phyloP scores from a whole-genome alignment of 1,140 invertebrate genomes.

The Pteromalus puparum region DNA sequence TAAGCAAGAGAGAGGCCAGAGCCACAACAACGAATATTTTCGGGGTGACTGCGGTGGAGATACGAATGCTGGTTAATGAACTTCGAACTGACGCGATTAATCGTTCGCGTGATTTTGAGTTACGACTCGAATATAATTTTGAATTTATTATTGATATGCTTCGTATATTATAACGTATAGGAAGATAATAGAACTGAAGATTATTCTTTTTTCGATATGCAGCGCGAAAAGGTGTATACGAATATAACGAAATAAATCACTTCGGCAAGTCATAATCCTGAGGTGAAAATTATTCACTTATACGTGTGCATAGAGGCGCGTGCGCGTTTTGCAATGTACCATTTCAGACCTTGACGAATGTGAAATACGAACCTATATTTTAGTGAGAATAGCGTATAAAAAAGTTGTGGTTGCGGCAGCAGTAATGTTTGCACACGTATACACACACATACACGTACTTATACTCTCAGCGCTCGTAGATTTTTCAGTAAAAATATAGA shows the following conservation, averaged over 20 bases:
- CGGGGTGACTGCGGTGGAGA: not conserved
- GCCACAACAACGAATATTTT: not conserved
- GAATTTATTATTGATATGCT: too few species aligned
- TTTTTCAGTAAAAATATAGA: constrained; percentile 37
- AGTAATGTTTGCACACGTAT: constrained; percentile 27
- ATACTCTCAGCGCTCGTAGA: not conserved
- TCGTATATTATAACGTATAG: too few species aligned
- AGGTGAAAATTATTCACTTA: constrained; percentile 44
- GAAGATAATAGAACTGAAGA: too few species aligned
- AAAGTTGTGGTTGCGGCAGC: constrained; percentile 43
- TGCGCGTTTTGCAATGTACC: constrained; percentile 46
- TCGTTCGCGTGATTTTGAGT: too few species aligned
- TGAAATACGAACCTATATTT: constrained; percentile 50
- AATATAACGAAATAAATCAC: constrained; percentile 33
- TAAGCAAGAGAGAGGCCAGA: not conserved
- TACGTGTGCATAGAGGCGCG: not conserved
- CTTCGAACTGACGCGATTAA: not conserved
- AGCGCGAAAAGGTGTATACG: too few species aligned
- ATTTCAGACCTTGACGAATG: constrained; percentile 48
- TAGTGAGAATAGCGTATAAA: constrained; percentile 45
- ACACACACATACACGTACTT: too few species aligned
- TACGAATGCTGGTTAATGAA: not conserved
- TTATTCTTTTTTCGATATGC: too few species aligned
- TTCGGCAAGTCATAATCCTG: constrained; percentile 16
- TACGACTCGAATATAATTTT: too few species aligned